Conservation (phyloP, 2,888 invertebrate genomes). For the Eristalis intricaria region DNA sequence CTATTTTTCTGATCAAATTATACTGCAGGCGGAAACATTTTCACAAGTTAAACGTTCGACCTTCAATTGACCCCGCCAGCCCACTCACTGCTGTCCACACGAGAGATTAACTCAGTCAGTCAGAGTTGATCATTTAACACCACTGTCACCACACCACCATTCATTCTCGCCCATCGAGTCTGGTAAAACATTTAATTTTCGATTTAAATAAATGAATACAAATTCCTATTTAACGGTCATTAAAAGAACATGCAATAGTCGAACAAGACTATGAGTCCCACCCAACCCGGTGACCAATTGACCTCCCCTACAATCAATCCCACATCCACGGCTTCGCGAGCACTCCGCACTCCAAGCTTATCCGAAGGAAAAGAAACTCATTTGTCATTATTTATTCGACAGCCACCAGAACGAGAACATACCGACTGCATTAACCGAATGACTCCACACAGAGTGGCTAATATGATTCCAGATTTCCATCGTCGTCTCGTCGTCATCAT, state of each 20-base stretch:
- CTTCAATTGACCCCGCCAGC: background rate
- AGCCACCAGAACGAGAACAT: constrained; percentile 59
- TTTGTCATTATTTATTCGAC: constrained; percentile 72
- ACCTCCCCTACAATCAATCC: constrained; percentile 63
- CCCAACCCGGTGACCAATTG: constrained; percentile 48
- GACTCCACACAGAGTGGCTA: background rate
- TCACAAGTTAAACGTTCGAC: background rate
- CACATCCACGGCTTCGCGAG: background rate
- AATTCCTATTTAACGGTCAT: constrained; percentile 58
- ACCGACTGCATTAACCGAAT: constrained; percentile 32
- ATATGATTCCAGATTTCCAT: constrained; percentile 24
- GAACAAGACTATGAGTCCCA: background rate
- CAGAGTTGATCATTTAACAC: background rate
- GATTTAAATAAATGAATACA: constrained; percentile 70
- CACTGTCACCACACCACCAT: background rate
- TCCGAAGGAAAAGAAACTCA: constrained; percentile 64
- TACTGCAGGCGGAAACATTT: no score
- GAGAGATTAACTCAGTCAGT: constrained; percentile 7
- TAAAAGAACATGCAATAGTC: constrained; percentile 27
- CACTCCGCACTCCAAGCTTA: background rate
- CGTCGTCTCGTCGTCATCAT: constrained; percentile 28
- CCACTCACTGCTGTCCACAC: background rate
- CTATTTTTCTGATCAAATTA: no score
- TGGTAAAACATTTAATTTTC: constrained; percentile 22
- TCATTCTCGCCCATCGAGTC: background rate